Percentiles rank a stretch among this genome's conserved stretches.
phyloP scores from a whole-genome alignment of 2,113 vertebrate genomes.

The Beaufortia kweichowensis region DNA sequence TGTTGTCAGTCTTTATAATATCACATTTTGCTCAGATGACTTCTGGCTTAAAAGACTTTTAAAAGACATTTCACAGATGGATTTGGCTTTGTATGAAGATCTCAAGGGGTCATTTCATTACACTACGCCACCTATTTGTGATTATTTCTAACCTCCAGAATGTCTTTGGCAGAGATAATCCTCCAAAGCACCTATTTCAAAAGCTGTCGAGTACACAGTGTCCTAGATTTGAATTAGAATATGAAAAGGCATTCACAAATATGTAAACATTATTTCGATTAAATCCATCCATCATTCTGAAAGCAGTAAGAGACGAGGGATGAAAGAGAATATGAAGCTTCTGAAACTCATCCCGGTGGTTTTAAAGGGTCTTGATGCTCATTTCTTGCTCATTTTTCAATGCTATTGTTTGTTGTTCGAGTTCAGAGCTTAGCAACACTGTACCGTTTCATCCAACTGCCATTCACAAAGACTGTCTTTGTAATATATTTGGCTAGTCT shows the following conservation, averaged over 20 bases:
- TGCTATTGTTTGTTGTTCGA: conserved; percentile 73
- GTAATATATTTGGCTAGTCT: conserved; percentile 63
- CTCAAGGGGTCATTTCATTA: background rate
- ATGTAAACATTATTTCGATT: conserved; percentile 26
- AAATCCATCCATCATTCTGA: background rate
- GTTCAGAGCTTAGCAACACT: conserved; percentile 78
- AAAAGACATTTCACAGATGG: no score
- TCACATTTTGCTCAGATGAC: no score
- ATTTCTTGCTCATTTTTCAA: conserved; percentile 59
- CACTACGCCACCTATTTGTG: background rate
- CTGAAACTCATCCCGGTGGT: conserved; percentile 64
- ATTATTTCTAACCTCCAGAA: background rate
- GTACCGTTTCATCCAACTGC: conserved; percentile 65
- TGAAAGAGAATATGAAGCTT: background rate
- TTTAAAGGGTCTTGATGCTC: conserved; percentile 52
- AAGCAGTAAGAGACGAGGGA: background rate
- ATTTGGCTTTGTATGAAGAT: background rate
- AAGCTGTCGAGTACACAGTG: background rate
- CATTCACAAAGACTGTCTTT: conserved; percentile 71
- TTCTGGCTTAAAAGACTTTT: no score
- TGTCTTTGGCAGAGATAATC: background rate
- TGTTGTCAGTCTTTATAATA: background rate
- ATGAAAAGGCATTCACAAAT: conserved; percentile 5
- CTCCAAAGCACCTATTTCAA: background rate
- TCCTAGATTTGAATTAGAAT: conserved; percentile 12